phyloP scores from a whole-genome alignment of 2,888 invertebrate genomes.

The Callosobruchus maculatus region DNA sequence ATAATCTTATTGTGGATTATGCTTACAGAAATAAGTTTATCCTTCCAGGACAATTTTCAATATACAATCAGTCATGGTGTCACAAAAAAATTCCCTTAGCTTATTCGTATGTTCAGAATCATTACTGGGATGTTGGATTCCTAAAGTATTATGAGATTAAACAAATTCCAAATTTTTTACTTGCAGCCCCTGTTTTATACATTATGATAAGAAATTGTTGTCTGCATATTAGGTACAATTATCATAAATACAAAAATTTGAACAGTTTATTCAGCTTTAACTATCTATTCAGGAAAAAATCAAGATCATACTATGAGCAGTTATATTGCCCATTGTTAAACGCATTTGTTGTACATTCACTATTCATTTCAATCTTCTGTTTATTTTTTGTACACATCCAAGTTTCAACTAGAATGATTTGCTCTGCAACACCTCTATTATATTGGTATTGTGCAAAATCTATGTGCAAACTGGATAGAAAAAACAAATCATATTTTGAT shows the following conservation, averaged over 20 bases:
- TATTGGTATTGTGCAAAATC: conserved; percentile 81
- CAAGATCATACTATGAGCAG: background rate
- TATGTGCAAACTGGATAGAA: conserved; percentile 51
- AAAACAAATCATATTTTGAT: background rate
- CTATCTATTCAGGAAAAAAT: conserved; percentile 16
- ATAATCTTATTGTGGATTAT: conserved; percentile 55
- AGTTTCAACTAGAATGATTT: conserved; percentile 82
- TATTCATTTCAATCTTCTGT: conserved; percentile 72
- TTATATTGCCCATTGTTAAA: conserved; percentile 51
- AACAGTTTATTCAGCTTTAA: conserved; percentile 29
- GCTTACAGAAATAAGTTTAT: conserved; percentile 58
- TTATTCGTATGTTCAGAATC: conserved; percentile 82
- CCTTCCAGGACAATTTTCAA: conserved; percentile 55
- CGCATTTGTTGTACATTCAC: conserved; percentile 71
- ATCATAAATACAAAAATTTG: conserved; percentile 13
- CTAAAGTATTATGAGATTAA: conserved; percentile 83
- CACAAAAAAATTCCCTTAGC: conserved; percentile 64
- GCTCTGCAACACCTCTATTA: conserved; percentile 80
- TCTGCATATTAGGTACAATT: conserved; percentile 11
- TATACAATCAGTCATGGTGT: conserved; percentile 66
- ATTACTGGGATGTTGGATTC: conserved; percentile 95
- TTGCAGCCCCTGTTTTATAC: conserved; percentile 77
- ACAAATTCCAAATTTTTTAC: conserved; percentile 90
- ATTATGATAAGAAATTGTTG: conserved; percentile 48
- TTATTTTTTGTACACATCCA: conserved; percentile 85